Evolutionary conservation across 2,113 vertebrate species (phyloP), one percentile per base, ranked within the genome.

Genomic region (Fregata magnificens): DNA sequence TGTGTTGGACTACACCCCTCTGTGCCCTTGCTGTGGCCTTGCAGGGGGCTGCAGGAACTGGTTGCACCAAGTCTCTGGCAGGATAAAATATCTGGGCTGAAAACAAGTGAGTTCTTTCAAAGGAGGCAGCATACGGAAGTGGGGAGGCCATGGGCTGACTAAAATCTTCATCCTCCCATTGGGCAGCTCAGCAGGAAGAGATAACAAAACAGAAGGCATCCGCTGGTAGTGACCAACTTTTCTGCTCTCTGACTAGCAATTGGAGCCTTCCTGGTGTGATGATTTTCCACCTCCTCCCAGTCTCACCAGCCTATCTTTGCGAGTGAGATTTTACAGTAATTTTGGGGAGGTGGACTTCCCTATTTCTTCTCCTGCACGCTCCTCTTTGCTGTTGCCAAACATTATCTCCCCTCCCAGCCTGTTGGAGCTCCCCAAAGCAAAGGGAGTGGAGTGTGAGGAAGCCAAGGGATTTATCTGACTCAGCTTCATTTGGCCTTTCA

Each of bases 401-500:
- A 2, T 95, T 96, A 90, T 96, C 87, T 97, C 63, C 82, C 56
- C 56, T 93, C 73, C 59, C 71, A 78, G 66, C 19, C 26, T 24
- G 52, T 1, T 88, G 88, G 76, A 88, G 80, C 89, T 90, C 79
- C 74, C 36, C 73, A 82, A 82, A 95, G 76, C 58, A 53, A 78
- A 91, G 84, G 92, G 92, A 96, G 82, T 91, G 92, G 66, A 96
- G 63, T 45, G 71, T 90, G 94, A 89, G 72, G 66, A 93, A 76
- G 74, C 55, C 82, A 86, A 88, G 61, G 82, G 87, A 89, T 90
- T 93, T 94, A 52, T 58, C 56, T 97, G 87, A 96, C 76, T 97
- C 93, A 93, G 69, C 91, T 76, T 88, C 66, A 42, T 94, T 94
- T 85, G 44, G 82, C 56, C 65, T 77, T 82, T 81, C 82, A 42